Evolutionary conservation across 2,888 invertebrate genomes (phyloP).

Genomic region (Marronus borbonicus): DNA sequence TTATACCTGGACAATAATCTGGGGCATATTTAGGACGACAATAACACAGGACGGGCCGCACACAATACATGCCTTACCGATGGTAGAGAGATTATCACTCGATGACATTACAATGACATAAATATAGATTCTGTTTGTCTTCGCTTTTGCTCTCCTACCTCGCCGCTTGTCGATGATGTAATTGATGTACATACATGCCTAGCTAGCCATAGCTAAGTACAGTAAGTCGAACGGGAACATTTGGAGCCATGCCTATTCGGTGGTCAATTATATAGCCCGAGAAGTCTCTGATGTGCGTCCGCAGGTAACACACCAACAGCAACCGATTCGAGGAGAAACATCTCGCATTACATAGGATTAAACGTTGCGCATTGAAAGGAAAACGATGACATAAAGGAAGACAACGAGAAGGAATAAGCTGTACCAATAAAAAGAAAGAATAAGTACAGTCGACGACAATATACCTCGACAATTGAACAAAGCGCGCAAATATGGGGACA

Average conservation of each 20-base stretch:
- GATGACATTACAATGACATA: constrained; percentile 70
- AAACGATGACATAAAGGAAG: constrained; percentile 59
- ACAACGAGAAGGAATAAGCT: constrained; percentile 34
- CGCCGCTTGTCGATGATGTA: neutral
- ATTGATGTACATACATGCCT: neutral
- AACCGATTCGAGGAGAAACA: constrained; percentile 61
- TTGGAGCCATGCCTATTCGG: constrained; percentile 67
- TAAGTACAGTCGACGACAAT: constrained; percentile 21
- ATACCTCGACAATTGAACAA: constrained; percentile 42
- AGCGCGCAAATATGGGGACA: constrained; percentile 63
- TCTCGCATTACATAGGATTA: constrained; percentile 66
- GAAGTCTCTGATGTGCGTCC: constrained; percentile 30
- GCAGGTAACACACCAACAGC: constrained; percentile 54
- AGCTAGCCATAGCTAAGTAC: constrained; percentile 61
- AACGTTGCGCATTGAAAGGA: constrained; percentile 61
- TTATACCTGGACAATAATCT: constrained; percentile 59
- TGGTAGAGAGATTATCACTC: constrained; percentile 61
- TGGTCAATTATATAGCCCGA: constrained; percentile 59
- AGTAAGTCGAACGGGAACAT: constrained; percentile 55
- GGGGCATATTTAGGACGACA: constrained; percentile 63
- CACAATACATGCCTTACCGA: constrained; percentile 49
- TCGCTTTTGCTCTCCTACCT: constrained; percentile 51
- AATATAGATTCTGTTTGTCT: constrained; percentile 69
- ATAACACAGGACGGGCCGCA: constrained; percentile 55
- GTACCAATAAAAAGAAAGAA: constrained; percentile 29